Base-by-base conservation (phyloP, 2,888 invertebrate genomes). In the Polylopha cassiicola region DNA sequence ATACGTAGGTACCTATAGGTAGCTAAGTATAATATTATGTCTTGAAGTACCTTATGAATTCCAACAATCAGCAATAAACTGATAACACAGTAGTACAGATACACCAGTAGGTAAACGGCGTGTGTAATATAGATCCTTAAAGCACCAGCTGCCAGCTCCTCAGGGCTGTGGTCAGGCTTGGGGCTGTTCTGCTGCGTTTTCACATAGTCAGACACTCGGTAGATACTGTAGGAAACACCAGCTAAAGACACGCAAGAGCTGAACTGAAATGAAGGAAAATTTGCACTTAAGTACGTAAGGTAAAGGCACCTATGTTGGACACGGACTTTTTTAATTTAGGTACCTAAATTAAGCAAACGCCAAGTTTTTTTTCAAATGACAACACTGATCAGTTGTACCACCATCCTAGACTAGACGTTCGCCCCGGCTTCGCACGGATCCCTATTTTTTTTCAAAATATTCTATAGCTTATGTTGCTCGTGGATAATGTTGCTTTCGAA, bases 101-200 rank as follows among this genome's bases (percentile, higher is more conserved):
- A 73, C 13, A 80, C 72, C 0, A 74, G 37, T 2, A 80, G 43
- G 21, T 74, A 68, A 38, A 73, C 76, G 0, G 61, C 76, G 15
- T 78, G 76, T 0, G 74, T 58, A n/a, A 81, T 53, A 49, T 82
- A 82, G 8, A 81, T 49, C 8, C 65, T 61, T 1, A 73, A 23
- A 0, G 82, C 71, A 0, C 53, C 47, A 5, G 50, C 51, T 0
- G 54, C 47, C 1, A 77, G 36, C 3, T 76, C 75, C 1, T 71
- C 70, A 0, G 65, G 59, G 0, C 68, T 46, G 39, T 75, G 74
- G 2, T 52, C 51, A 0, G 63, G 53, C 11, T 59, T 47, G 0
- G 70, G 61, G 1, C 55, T 50, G 7, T 51, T 41, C 6, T 61
- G 51, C n/a, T 56, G 60, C 0, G 55, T 16, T 0, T 56, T 38